phyloP scores from a whole-genome alignment of 1,140 invertebrate species.

The Penaeus japonicus region DNA sequence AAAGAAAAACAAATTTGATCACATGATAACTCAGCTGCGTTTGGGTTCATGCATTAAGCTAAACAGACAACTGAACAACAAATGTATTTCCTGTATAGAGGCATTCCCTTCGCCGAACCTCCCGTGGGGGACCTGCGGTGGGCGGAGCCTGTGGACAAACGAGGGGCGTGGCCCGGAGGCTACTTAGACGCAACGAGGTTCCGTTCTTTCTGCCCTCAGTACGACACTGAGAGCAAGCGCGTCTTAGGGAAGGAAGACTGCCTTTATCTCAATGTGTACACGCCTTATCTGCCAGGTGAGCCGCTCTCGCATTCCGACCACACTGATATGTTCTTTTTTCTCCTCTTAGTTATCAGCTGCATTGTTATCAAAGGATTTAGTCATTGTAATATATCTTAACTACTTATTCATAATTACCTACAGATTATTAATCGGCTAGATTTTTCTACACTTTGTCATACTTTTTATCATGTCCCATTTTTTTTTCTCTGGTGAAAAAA shows the following conservation, averaged over 20 bases:
- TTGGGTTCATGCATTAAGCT: no score
- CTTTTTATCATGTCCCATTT: background rate
- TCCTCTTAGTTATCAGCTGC: background rate
- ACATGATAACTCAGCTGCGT: no score
- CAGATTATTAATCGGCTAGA: background rate
- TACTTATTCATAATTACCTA: background rate
- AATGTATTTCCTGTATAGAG: slow-evolving; percentile 61
- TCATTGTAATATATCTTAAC: no score
- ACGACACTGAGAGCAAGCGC: slow-evolving; percentile 28
- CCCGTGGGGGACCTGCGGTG: slow-evolving; percentile 86
- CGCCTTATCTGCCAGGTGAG: slow-evolving; percentile 69
- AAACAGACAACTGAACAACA: background rate
- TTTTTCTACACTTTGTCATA: no score
- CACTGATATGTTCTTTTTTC: background rate
- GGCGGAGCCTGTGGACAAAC: slow-evolving; percentile 82
- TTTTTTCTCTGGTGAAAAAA: background rate
- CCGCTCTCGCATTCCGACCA: background rate
- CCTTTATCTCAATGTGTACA: slow-evolving; percentile 89
- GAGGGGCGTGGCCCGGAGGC: slow-evolving; percentile 78
- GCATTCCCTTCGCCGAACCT: slow-evolving; percentile 93
- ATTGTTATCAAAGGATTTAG: no score
- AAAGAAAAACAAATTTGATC: no score
- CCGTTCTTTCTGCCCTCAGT: slow-evolving; percentile 45
- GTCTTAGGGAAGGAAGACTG: slow-evolving; percentile 92
- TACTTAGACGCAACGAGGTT: slow-evolving; percentile 33